Base-by-base conservation (phyloP, 2,888 invertebrate species). In the Drosophila testacea region DNA sequence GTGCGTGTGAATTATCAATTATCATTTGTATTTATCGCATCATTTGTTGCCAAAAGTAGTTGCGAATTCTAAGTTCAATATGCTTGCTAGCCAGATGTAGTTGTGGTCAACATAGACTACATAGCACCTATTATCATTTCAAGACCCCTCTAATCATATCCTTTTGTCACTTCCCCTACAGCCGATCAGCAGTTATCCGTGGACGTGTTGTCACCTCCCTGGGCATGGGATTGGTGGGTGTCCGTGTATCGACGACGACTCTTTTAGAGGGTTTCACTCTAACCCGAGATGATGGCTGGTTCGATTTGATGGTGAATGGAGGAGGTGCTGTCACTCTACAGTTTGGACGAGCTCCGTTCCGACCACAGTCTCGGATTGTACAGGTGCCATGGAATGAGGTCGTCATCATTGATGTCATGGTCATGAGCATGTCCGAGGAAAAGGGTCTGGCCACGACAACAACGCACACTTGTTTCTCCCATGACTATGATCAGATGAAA, bases 301-400 rank as follows among this genome's bases (percentile, higher is more conserved):
- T 99, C 93, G 99, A 99, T 93, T 94, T 99, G 55, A 94, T 99
- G 90, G 99, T 99, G 13, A 99, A 99, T 93, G 99, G 99, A n/a
- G 99, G 99, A 1, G 98, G 98, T 0, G 98, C 98, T 1, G 97
- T 99, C 3, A 98, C 97, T 0, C 93, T 99, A 55, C 97, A 98
- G 91, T 99, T 99, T 91, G 98, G 98, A 65, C 94, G 98, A 68
- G 96, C 97, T 44, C 98, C 98, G 1, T 98, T 98, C 93, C 95
- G 97, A 75, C 96, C 97, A 1, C 96, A 97, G 82, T 96, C 95
- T 47, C 95, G 97, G 90, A 97, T 98, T 68, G 96, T 97, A 22
- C 97, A 96, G 91, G 97, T 98, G 30, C 98, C 99, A 9, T 98
- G 99, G 98, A 99, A 99, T 93, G 97, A 98, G 95, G 98, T 99